Evolutionary conservation across 2,113 vertebrate genomes (phyloP).

Genomic region (Mus pahari): DNA sequence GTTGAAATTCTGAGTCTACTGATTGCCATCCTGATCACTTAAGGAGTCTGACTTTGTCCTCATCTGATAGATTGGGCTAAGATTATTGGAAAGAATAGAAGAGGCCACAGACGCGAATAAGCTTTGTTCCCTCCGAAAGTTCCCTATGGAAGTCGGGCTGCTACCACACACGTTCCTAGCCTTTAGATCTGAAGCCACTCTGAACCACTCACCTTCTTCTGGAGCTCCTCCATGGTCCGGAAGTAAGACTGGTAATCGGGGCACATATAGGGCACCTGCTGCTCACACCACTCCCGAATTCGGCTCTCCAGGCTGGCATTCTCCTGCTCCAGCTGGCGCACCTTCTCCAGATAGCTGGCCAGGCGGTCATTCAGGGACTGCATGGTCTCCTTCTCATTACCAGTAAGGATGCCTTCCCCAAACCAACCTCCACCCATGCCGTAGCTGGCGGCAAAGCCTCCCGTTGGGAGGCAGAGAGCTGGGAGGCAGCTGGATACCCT

Average conservation of each 20-base stretch:
- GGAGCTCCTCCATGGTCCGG: constrained; percentile 83
- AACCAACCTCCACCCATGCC: constrained; percentile 73
- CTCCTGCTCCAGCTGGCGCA: constrained; percentile 84
- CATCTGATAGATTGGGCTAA: neutral
- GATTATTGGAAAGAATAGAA: neutral
- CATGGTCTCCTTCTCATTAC: constrained; percentile 87
- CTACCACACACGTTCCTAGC: neutral
- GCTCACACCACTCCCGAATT: constrained; percentile 89
- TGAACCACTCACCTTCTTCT: constrained; percentile 83
- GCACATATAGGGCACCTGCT: constrained; percentile 79
- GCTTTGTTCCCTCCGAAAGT: neutral
- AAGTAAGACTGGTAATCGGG: constrained; percentile 88
- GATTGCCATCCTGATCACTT: neutral
- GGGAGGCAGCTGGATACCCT: constrained; percentile 56
- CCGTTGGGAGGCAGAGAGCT: neutral
- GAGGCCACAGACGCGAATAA: neutral
- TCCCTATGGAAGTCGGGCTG: neutral
- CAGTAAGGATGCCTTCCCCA: constrained; percentile 81
- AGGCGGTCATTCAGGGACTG: constrained; percentile 87
- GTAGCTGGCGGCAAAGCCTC: constrained; percentile 63
- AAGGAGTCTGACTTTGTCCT: neutral
- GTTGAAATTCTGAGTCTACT: neutral
- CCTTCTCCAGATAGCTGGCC: constrained; percentile 85
- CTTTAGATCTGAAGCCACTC: neutral
- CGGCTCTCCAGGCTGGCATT: constrained; percentile 84